Evolutionary conservation across 92 coral and sea anemone genomes (phyloP).

Genomic region (Zoanthus sociatus): DNA sequence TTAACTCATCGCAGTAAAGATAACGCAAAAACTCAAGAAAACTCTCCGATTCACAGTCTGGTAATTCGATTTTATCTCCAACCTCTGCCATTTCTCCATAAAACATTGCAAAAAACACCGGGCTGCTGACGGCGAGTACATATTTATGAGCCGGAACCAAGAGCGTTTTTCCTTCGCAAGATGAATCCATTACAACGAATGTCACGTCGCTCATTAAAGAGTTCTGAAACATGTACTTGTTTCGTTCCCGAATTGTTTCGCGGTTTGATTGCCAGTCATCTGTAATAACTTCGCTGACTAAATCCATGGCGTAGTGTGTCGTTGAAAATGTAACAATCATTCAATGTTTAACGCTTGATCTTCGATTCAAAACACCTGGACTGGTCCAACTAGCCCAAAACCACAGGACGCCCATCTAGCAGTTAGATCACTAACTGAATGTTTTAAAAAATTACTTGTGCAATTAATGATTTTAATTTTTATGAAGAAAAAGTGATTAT

Average conservation of each 20-base stretch:
- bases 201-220: slow-evolving; percentile 68
- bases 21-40: slow-evolving; percentile 75
- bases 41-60: slow-evolving; percentile 75
- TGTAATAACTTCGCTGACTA: slow-evolving; percentile 58
- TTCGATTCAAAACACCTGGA: not conserved
- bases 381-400: not conserved
- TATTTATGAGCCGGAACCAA: slow-evolving; percentile 76
- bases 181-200: slow-evolving; percentile 61
- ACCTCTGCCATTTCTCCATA: slow-evolving; percentile 72
- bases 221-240: slow-evolving; percentile 70
- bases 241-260: slow-evolving; percentile 70
- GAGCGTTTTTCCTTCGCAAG: slow-evolving; percentile 34
- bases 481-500: no score
- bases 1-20: slow-evolving; percentile 75
- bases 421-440: no score
- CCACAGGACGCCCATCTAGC: no score
- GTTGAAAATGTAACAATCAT: not conserved
- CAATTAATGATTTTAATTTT: no score
- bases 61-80: slow-evolving; percentile 60
- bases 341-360: not conserved
- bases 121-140: slow-evolving; percentile 74
- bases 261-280: slow-evolving; percentile 72
- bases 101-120: slow-evolving; percentile 87
- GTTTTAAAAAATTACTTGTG: no score
- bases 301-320: slow-evolving; percentile 48